Evolutionary conservation across 2,113 vertebrate species (phyloP).

Genomic region (Polyodon spathula): DNA sequence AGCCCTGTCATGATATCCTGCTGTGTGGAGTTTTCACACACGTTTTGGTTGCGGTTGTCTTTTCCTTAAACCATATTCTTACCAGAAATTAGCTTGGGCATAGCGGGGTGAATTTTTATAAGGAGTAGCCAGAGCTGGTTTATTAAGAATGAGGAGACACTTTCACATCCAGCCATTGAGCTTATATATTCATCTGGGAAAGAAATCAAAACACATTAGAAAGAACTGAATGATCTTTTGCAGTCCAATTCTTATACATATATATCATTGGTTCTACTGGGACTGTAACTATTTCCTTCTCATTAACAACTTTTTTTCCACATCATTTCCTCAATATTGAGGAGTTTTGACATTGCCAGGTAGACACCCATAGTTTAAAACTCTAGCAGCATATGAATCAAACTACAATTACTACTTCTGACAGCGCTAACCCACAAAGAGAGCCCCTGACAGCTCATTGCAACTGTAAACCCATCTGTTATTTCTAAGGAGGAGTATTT

Average conservation of each 20-base stretch:
- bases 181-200: background rate
- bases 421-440: background rate
- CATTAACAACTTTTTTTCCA: background rate
- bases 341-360: conserved; percentile 3
- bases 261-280: background rate
- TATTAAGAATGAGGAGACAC: too few species aligned
- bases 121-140: too few species aligned
- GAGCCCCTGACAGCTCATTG: background rate
- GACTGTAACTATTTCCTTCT: conserved; percentile 1
- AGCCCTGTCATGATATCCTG: too few species aligned
- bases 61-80: too few species aligned
- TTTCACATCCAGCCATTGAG: background rate
- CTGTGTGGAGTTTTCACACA: too few species aligned
- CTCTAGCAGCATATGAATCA: background rate
- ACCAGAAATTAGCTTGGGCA: too few species aligned
- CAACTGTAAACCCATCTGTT: background rate
- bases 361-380: conserved; percentile 4
- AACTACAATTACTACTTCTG: conserved; percentile 1
- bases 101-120: too few species aligned
- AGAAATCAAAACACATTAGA: background rate
- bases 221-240: background rate
- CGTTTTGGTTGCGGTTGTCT: too few species aligned
- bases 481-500: background rate
- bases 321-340: conserved; percentile 4
- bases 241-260: background rate